Evolutionary conservation across 2,888 invertebrate genomes (phyloP).

Genomic region (Theretra japonica): DNA sequence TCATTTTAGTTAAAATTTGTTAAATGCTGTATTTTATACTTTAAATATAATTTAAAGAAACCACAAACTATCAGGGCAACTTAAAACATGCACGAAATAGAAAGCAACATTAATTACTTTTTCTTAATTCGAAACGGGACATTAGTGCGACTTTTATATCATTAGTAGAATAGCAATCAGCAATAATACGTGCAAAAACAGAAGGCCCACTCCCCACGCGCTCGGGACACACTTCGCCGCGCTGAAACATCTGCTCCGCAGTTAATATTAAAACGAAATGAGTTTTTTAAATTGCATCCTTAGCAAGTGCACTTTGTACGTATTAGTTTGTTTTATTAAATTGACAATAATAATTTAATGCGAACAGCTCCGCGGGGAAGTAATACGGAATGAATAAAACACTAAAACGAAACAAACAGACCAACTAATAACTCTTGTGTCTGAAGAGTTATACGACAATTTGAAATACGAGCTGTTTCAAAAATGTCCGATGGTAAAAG

Average conservation of each 20-base stretch:
- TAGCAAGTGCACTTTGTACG: conserved; percentile 41
- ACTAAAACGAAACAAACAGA: background rate
- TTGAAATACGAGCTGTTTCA: background rate
- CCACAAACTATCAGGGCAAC: background rate
- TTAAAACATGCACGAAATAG: background rate
- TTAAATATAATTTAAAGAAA: background rate
- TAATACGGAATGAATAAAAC: background rate
- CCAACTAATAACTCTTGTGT: too few species aligned
- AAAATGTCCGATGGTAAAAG: background rate
- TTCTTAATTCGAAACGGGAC: background rate
- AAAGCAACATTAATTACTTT: background rate
- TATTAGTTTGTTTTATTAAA: conserved; percentile 40
- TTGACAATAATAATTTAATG: conserved; percentile 32
- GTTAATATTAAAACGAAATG: conserved; percentile 46
- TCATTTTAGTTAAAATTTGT: too few species aligned
- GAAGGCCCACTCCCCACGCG: conserved; percentile 43
- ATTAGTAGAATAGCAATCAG: conserved; percentile 28
- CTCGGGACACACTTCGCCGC: conserved; percentile 38
- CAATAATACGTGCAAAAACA: conserved; percentile 35
- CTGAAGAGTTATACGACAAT: background rate
- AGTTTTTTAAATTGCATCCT: conserved; percentile 51
- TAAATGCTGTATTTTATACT: background rate
- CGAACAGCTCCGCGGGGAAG: background rate
- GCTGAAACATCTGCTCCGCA: conserved; percentile 55
- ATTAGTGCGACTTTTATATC: conserved; percentile 1